phyloP scores from a whole-genome alignment of 2,888 invertebrate species.

The Cerastoderma edule region DNA sequence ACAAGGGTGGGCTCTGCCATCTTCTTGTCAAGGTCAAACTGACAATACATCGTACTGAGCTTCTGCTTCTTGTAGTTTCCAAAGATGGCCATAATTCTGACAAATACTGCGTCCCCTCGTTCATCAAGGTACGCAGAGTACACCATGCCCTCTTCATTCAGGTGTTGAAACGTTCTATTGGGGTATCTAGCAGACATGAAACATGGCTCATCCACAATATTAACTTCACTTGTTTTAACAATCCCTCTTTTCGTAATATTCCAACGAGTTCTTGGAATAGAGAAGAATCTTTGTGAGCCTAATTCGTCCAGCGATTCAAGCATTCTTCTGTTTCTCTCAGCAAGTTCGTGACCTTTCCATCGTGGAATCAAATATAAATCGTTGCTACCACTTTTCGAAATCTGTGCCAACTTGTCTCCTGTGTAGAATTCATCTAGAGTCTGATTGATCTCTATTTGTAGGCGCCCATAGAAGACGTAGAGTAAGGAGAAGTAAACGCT shows the following conservation, averaged over 20 bases:
- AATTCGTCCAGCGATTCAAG: constrained; percentile 25
- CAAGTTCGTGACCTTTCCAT: not conserved
- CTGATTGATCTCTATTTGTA: constrained; percentile 63
- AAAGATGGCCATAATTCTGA: constrained; percentile 69
- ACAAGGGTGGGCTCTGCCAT: not conserved
- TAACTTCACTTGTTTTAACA: not conserved
- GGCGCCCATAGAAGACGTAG: constrained; percentile 67
- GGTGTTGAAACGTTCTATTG: constrained; percentile 58
- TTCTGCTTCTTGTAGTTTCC: constrained; percentile 51
- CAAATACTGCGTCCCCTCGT: constrained; percentile 58
- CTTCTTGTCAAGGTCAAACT: constrained; percentile 47
- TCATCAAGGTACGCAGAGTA: constrained; percentile 79
- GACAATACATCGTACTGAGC: constrained; percentile 61
- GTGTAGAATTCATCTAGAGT: not conserved
- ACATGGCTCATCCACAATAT: constrained; percentile 30
- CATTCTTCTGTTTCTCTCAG: constrained; percentile 34
- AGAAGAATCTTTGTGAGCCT: constrained; percentile 5
- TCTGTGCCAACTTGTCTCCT: not conserved
- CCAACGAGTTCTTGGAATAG: not conserved
- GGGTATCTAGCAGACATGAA: constrained; percentile 48
- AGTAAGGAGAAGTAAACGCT: constrained; percentile 67
- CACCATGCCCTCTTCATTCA: constrained; percentile 60
- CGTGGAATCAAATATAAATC: not conserved
- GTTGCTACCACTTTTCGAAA: not conserved
- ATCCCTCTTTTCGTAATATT: not conserved